These are phyloP conservation scores for Parazoanthus darwini DNA, from an alignment of 92 coral and sea anemone species.

Conservation along the genomic window DNA sequence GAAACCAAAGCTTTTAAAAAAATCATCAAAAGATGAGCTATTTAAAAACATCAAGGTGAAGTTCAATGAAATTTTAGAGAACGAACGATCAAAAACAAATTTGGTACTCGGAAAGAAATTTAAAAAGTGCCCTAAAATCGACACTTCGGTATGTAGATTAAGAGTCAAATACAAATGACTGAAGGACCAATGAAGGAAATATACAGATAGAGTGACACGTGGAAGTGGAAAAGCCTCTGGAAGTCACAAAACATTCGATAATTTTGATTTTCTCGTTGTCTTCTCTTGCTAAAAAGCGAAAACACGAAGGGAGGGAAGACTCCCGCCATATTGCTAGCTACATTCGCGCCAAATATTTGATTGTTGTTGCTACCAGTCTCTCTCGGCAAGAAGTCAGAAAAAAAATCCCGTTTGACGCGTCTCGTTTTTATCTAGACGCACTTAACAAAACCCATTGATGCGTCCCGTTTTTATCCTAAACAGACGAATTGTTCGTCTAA, in stretches of 20 bases:
- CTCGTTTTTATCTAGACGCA: not conserved
- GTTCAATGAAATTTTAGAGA: constrained; percentile 17
- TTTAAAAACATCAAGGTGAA: constrained; percentile 25
- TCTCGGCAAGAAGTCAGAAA: not conserved
- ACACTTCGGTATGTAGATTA: constrained; percentile 2
- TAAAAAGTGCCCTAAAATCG: constrained; percentile 25
- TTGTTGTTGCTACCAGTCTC: not conserved
- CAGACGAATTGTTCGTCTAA: no score
- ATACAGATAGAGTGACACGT: no score
- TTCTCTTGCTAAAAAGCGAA: no score
- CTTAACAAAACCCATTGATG: not conserved
- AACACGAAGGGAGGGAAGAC: no score
- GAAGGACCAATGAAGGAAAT: not conserved
- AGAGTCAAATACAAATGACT: constrained; percentile 10
- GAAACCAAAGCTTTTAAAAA: no score
- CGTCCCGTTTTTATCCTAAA: not conserved
- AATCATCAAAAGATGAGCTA: not conserved
- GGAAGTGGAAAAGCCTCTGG: no score
- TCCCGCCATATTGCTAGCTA: no score
- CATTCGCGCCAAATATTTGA: not conserved
- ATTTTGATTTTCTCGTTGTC: no score
- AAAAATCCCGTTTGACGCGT: not conserved
- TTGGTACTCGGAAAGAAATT: constrained; percentile 18
- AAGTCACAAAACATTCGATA: no score
- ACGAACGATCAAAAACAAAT: constrained; percentile 13